A percentile compares a stretch with the other conserved stretches of the same genome.
Evolutionary conservation across 2,888 invertebrate genomes (phyloP).

Genomic region (Drosophila bunnanda): DNA sequence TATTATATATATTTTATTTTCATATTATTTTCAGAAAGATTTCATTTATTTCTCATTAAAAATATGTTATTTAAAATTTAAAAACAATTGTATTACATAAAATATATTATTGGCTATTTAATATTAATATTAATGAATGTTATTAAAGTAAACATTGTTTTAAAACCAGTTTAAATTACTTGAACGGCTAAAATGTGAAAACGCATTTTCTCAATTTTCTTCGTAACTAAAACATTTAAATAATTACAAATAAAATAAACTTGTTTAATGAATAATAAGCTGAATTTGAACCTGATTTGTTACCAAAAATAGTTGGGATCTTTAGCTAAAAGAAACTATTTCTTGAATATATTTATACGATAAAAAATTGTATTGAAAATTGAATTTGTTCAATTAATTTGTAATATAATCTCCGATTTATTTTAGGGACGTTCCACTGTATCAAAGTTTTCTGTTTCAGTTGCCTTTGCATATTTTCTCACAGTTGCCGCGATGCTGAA

Average conservation of each 20-base stretch:
- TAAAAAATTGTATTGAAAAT: neutral
- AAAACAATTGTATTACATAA: too few species aligned
- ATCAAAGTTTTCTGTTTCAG: conserved; percentile 37
- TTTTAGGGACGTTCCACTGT: conserved; percentile 6
- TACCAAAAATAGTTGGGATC: too few species aligned
- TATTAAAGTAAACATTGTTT: too few species aligned
- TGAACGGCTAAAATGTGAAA: neutral
- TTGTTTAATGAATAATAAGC: too few species aligned
- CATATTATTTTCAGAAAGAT: too few species aligned
- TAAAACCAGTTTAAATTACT: neutral
- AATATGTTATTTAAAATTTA: too few species aligned
- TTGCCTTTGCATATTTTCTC: conserved; percentile 68
- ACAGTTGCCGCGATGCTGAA: conserved; percentile 55
- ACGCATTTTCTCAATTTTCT: too few species aligned
- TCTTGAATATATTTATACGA: neutral
- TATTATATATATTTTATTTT: too few species aligned
- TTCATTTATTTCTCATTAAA: too few species aligned
- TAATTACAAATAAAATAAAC: neutral
- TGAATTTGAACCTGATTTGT: too few species aligned
- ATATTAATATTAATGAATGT: neutral
- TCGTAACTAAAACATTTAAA: neutral
- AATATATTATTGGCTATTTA: too few species aligned
- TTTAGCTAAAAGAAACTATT: neutral
- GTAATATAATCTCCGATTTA: neutral
- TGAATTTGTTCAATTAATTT: neutral